Conservation (phyloP, 2,113 vertebrate species). For the Orycteropus afer region DNA sequence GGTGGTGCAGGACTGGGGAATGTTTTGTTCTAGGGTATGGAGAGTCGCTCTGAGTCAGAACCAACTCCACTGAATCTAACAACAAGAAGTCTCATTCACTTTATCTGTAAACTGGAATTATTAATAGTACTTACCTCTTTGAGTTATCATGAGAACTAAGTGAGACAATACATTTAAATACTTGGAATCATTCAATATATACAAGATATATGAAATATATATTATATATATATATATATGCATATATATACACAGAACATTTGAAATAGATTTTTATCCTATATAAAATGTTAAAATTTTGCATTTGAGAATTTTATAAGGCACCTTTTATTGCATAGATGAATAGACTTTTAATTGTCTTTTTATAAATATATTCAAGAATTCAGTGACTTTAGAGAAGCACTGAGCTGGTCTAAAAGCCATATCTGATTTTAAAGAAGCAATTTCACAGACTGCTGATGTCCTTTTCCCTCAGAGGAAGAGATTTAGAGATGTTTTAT, state of each 20-base stretch:
- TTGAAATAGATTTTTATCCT: neutral
- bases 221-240: neutral
- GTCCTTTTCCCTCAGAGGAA: neutral
- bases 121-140: neutral
- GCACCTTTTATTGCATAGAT: neutral
- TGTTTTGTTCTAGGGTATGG: too few species aligned
- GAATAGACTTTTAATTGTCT: neutral
- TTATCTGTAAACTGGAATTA: neutral
- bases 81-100: too few species aligned
- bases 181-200: neutral
- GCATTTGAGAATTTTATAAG: neutral
- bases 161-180: neutral
- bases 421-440: slow-evolving; percentile 29
- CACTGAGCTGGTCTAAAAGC: neutral
- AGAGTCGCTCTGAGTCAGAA: too few species aligned
- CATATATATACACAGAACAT: neutral
- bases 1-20: too few species aligned
- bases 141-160: neutral
- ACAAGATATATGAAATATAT: neutral
- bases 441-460: slow-evolving; percentile 34
- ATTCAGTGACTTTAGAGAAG: neutral
- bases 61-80: too few species aligned
- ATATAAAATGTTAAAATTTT: slow-evolving; percentile 19
- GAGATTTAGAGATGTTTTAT: slow-evolving; percentile 33
- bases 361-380: slow-evolving; percentile 29